phyloP scores from a whole-genome alignment of 2,888 invertebrate species.

The Linyphia triangularis region DNA sequence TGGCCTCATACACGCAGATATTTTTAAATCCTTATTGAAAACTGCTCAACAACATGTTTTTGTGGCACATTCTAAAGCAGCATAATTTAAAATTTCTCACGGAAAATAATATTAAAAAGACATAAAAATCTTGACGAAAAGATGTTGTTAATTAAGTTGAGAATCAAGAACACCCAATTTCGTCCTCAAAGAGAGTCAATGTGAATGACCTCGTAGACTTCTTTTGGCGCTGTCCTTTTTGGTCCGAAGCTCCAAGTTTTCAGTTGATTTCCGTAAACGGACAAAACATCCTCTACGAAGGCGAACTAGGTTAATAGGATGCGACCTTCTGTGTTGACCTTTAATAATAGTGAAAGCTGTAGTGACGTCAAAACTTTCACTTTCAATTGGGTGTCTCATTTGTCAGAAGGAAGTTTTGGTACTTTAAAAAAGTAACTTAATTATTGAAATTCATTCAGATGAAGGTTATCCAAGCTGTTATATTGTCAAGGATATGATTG shows the following conservation, averaged over 20 bases:
- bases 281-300: neutral
- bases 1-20: too few species aligned
- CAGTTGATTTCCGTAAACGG: slow-evolving; percentile 53
- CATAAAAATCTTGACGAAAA: too few species aligned
- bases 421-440: neutral
- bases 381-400: neutral
- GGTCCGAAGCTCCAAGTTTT: neutral
- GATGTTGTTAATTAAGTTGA: too few species aligned
- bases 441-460: neutral
- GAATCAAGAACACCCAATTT: neutral
- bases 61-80: too few species aligned
- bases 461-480: neutral
- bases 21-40: too few species aligned
- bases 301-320: slow-evolving; percentile 42
- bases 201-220: slow-evolving; percentile 31
- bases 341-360: slow-evolving; percentile 4
- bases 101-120: too few species aligned
- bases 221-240: slow-evolving; percentile 30
- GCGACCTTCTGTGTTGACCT: slow-evolving; percentile 42
- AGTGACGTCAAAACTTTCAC: slow-evolving; percentile 27
- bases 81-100: too few species aligned
- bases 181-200: neutral
- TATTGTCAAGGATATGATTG: neutral
- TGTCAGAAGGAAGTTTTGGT: neutral
- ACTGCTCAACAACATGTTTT: too few species aligned